Evolutionary conservation across 2,797 vertebrate species (phyloP).

Genomic region (Esox lucius): DNA sequence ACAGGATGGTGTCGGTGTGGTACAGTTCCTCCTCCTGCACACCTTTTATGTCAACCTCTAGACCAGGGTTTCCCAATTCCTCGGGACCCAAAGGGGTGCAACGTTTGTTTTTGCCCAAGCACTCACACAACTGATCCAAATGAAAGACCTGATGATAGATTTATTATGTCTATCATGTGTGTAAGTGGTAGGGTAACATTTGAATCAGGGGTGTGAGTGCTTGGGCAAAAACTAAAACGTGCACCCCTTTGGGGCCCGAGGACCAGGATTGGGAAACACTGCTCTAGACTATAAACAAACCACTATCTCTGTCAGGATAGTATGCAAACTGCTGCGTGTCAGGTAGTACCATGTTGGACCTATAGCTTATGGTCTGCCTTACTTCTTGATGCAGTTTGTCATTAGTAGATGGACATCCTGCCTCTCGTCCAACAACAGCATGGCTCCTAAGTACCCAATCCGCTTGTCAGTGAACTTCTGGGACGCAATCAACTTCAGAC

Average conservation of each 20-base stretch:
- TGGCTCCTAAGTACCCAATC: slow-evolving; percentile 99
- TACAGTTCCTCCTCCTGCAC: slow-evolving; percentile 7
- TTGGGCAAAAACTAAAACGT: no score
- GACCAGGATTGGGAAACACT: no score
- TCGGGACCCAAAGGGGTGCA: no score
- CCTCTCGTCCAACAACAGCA: slow-evolving; percentile 97
- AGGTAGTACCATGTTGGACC: no score
- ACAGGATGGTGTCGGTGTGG: not conserved
- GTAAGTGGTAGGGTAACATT: no score
- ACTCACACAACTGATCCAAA: no score
- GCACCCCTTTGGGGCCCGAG: no score
- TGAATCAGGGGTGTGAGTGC: no score
- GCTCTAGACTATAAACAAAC: slow-evolving; percentile 5
- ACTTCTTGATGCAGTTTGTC: slow-evolving; percentile 99
- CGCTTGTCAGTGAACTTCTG: slow-evolving; percentile 99
- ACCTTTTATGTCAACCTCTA: slow-evolving; percentile 6
- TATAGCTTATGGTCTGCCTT: slow-evolving; percentile 56
- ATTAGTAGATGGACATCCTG: slow-evolving; percentile 99
- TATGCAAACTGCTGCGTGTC: not conserved
- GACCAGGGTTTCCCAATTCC: no score
- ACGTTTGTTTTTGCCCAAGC: no score
- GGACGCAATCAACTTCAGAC: slow-evolving; percentile 98
- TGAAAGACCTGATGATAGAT: no score
- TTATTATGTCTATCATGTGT: no score
- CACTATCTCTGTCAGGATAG: slow-evolving; percentile 3